Evolutionary conservation across 2,797 vertebrate species (phyloP), one percentile per base, ranked within the genome.

Genomic region (Cygnus olor): DNA sequence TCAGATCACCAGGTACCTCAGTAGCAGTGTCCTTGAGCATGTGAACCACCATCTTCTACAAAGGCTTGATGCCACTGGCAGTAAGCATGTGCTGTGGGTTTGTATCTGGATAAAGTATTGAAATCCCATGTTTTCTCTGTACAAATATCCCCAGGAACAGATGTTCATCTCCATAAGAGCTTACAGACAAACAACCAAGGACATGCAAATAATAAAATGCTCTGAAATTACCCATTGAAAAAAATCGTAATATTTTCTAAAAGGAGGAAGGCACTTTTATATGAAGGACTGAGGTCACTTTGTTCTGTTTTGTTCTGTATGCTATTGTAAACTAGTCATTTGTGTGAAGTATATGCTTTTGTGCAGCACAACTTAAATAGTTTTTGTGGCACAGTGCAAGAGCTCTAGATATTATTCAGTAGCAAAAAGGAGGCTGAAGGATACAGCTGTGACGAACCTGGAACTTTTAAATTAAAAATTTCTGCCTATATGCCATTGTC

Each of bases 41-140:
- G 11, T 12, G 60, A 93, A 42, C 30, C 3, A 3, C 34, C 14
- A 28, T 74, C 56, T 64, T 73, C 61, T 80, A 14, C 25, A 21
- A 76, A 90, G 56, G 18, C 57, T 77, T 45, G 44, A 76, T 82
- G 40, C 44, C 64, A 54, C 22, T 85, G 81, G 53, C 74, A 85
- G 25, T 63, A 72, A 76, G 54, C 65, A 47, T 42, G 22, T 11
- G 17, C 73, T 90, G 74, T 0, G 4, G 71, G 80, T 80, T 82
- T 94, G 19, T 89, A 90, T 78, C 86, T 81, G 88, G 72, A 80
- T 90, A 93, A 94, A 94, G 90, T 91, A 90, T 34, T 87, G 85
- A 80, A 94, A 83, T 82, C 13, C 65, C 11, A 2, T 74, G 17
- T 87, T 92, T 87, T 45, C 61, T 93, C 61, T 90, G 24, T 40